A percentile compares a stretch with the other conserved stretches of the same genome.
Conservation (phyloP, 1,140 invertebrate species). For the Plodia interpunctella region DNA sequence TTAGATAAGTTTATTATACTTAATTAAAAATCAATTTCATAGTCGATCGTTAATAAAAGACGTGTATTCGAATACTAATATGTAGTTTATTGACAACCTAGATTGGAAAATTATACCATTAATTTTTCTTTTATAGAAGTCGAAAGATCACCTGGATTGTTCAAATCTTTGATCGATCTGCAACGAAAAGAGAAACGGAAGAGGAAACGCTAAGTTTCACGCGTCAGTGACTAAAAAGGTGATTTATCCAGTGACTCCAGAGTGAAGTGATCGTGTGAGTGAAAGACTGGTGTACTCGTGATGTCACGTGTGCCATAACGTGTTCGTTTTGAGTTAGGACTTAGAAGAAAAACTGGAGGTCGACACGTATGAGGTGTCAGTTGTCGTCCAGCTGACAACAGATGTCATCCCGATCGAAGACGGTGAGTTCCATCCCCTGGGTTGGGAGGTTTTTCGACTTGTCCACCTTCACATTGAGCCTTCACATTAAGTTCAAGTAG, state of each 20-base stretch:
- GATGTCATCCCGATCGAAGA: conserved; percentile 68
- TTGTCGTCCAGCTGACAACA: conserved; percentile 76
- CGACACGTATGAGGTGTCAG: conserved; percentile 74
- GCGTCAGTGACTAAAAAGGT: conserved; percentile 4
- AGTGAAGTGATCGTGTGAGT: conserved; percentile 20
- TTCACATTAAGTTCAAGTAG: no score
- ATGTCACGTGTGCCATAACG: conserved; percentile 20
- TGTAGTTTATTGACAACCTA: background rate
- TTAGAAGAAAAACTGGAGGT: conserved; percentile 69
- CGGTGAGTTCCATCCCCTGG: conserved; percentile 56
- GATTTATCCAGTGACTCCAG: conserved; percentile 8
- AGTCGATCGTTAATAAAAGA: background rate
- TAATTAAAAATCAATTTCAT: background rate
- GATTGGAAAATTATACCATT: background rate
- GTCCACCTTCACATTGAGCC: no score
- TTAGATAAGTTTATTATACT: background rate
- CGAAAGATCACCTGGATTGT: background rate
- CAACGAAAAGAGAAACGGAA: conserved; percentile 11
- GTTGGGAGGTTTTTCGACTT: no score
- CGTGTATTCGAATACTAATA: background rate
- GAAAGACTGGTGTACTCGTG: conserved; percentile 13
- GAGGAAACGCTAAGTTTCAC: conserved; percentile 6
- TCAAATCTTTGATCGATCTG: conserved; percentile 8
- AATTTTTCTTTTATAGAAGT: conserved; percentile 3
- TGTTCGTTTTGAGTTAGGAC: conserved; percentile 7